Percentiles rank a stretch among this genome's conserved stretches.
Evolutionary conservation across 2,888 invertebrate genomes (phyloP).

Genomic region (Drosophila paramelanica): DNA sequence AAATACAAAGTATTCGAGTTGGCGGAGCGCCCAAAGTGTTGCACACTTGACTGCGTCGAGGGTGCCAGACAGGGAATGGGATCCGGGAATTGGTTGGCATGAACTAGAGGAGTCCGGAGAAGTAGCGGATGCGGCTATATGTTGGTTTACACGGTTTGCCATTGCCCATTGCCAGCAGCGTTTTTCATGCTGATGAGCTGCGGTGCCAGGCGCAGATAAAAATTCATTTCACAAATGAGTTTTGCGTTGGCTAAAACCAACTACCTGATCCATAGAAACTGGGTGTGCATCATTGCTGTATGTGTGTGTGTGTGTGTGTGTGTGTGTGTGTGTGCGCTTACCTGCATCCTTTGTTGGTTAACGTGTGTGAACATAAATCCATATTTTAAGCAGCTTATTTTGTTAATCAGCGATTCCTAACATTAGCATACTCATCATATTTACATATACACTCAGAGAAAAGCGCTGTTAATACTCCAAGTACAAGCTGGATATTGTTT

Average conservation of each 20-base stretch:
- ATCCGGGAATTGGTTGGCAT: not conserved
- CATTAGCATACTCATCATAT: constrained; percentile 7
- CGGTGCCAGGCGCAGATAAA: constrained; percentile 46
- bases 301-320: not conserved
- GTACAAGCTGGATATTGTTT: too few relatives aligned
- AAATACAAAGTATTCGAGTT: constrained; percentile 59
- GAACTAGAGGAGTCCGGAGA: constrained; percentile 8
- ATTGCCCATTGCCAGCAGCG: constrained; percentile 33
- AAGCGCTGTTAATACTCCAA: too few relatives aligned
- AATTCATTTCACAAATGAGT: constrained; percentile 56
- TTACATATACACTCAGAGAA: not conserved
- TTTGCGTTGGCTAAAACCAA: constrained; percentile 33
- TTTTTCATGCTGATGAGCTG: constrained; percentile 19
- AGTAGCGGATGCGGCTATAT: constrained; percentile 34
- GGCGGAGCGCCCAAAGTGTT: constrained; percentile 59
- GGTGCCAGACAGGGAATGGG: constrained; percentile 19
- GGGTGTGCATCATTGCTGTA: constrained; percentile 2
- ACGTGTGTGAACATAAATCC: constrained; percentile 18
- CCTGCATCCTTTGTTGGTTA: not conserved
- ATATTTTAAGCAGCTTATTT: constrained; percentile 12
- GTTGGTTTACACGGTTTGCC: constrained; percentile 48
- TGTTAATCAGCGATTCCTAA: constrained; percentile 7
- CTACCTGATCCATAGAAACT: constrained; percentile 12
- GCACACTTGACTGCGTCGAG: constrained; percentile 73
- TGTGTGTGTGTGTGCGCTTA: not conserved